These are phyloP conservation scores for Chrysotoxum bicinctum DNA, from an alignment of 2,888 invertebrate species.

Conservation along the genomic window DNA sequence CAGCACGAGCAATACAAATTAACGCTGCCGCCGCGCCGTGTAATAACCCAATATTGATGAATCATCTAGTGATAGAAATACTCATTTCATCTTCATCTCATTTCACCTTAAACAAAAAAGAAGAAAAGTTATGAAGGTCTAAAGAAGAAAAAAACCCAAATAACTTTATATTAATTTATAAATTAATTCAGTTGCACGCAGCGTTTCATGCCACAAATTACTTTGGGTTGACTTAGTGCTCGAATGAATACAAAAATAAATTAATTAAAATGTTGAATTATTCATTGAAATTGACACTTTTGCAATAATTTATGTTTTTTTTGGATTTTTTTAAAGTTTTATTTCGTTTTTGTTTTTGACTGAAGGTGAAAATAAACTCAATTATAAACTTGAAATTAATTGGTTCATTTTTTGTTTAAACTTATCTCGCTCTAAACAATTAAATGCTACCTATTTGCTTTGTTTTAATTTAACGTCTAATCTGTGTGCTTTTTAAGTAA, in stretches of 20 bases:
- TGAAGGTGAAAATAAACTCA: background rate
- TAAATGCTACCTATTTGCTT: background rate
- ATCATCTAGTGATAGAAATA: background rate
- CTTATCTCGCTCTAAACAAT: background rate
- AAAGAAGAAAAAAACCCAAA: background rate
- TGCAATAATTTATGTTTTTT: slow-evolving; percentile 33
- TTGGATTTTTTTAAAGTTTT: background rate
- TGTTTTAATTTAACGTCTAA: background rate
- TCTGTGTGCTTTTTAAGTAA: background rate
- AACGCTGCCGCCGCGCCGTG: no score
- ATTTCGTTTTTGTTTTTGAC: background rate
- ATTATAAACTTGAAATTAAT: background rate
- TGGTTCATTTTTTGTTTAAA: background rate
- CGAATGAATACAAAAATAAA: background rate
- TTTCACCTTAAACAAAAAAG: background rate
- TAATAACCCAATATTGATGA: background rate
- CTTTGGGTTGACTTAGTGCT: slow-evolving; percentile 5
- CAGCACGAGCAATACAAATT: background rate
- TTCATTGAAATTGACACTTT: slow-evolving; percentile 49
- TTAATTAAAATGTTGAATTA: slow-evolving; percentile 32
- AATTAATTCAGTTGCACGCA: background rate
- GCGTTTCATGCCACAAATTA: background rate
- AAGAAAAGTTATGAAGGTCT: background rate
- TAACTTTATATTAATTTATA: background rate
- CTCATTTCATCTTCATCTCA: background rate